Evolutionary conservation across 1,140 invertebrate species (phyloP).

Genomic region (Arion vulgaris): DNA sequence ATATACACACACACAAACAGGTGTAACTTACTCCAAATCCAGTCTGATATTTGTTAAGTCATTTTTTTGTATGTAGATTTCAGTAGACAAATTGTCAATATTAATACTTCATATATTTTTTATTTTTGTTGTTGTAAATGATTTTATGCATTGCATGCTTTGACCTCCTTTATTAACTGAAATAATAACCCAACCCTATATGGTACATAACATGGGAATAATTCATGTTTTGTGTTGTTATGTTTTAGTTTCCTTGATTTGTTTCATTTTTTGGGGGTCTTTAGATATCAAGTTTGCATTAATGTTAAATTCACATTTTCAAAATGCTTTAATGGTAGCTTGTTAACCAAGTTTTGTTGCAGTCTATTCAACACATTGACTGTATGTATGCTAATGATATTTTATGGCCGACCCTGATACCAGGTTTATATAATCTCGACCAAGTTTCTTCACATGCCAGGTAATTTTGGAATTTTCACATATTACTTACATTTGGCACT

Average conservation of each 20-base stretch:
- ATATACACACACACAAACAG: too few species aligned
- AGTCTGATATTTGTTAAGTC: not conserved
- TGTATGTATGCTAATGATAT: not conserved
- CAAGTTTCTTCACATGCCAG: not conserved
- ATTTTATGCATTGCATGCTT: not conserved
- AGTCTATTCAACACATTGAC: not conserved
- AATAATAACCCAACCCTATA: not conserved
- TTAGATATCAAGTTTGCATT: not conserved
- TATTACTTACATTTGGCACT: not conserved
- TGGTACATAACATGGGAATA: not conserved
- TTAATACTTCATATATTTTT: not conserved
- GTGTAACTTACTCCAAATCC: too few species aligned
- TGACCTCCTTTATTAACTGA: not conserved
- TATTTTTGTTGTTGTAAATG: not conserved
- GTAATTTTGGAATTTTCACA: not conserved
- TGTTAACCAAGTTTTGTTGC: not conserved
- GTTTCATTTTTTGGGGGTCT: not conserved
- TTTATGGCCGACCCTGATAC: not conserved
- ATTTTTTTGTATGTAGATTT: not conserved
- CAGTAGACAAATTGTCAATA: not conserved
- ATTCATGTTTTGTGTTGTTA: not conserved
- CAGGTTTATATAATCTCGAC: not conserved
- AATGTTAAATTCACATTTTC: not conserved
- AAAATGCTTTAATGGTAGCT: not conserved
- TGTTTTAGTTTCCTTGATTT: not conserved